Percentiles rank a stretch among this genome's conserved stretches.
Evolutionary conservation across 2,113 vertebrate genomes (phyloP).

Genomic region (Epinephelus moara): DNA sequence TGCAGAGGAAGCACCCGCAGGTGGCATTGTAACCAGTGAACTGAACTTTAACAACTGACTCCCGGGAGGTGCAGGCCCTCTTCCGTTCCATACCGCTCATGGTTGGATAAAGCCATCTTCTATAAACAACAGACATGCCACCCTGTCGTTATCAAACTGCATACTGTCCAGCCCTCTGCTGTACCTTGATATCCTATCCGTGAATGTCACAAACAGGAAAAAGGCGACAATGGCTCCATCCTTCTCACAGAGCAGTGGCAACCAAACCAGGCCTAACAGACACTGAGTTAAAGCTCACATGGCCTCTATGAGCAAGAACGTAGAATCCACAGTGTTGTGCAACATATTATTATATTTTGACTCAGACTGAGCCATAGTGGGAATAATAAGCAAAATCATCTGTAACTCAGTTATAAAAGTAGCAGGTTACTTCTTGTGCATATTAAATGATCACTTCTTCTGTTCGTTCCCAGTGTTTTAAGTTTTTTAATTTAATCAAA

Average conservation of each 20-base stretch:
- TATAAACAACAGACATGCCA: conserved; percentile 33
- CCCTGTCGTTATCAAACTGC: conserved; percentile 20
- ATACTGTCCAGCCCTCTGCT: conserved; percentile 24
- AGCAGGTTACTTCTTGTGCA: neutral
- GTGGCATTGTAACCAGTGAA: neutral
- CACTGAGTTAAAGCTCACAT: neutral
- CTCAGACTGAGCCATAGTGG: neutral
- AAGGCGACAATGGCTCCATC: conserved; percentile 20
- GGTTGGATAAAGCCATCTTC: conserved; percentile 7
- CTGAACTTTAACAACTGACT: neutral
- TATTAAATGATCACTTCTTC: too few relatives aligned
- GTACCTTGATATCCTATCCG: conserved; percentile 20
- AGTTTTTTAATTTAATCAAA: too few relatives aligned
- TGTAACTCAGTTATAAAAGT: neutral
- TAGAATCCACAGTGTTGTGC: neutral
- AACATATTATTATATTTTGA: neutral
- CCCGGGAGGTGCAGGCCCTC: neutral
- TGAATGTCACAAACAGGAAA: conserved; percentile 56
- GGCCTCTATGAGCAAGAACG: neutral
- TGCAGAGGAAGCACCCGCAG: neutral
- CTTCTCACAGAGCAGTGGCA: conserved; percentile 14
- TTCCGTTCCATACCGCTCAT: neutral
- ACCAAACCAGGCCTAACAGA: neutral
- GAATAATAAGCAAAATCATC: neutral
- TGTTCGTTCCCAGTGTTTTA: too few relatives aligned